phyloP scores from a whole-genome alignment of 1,140 invertebrate genomes.

The Calephelis virginiensis region DNA sequence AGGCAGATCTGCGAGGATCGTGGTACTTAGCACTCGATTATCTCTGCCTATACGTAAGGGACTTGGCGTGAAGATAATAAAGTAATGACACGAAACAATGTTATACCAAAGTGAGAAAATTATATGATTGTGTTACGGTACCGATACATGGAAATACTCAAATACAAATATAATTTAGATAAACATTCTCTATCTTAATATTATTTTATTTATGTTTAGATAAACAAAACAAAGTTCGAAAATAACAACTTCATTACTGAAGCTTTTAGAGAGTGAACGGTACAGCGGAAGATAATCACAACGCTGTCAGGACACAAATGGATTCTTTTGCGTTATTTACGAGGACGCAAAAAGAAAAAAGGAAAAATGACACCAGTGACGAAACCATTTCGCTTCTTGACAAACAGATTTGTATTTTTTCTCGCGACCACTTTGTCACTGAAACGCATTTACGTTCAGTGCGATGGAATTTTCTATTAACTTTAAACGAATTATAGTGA shows the following conservation, averaged over 20 bases:
- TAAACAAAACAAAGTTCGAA: constrained; percentile 1
- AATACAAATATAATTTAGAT: too few relatives aligned
- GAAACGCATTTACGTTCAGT: constrained; percentile 20
- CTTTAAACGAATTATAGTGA: not conserved
- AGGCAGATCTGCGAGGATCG: too few relatives aligned
- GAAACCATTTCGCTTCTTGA: constrained; percentile 49
- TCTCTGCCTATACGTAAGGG: too few relatives aligned
- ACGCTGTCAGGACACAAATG: constrained; percentile 7
- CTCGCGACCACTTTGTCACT: constrained; percentile 50
- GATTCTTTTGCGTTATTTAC: constrained; percentile 34
- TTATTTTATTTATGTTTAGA: not conserved
- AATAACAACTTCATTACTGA: constrained; percentile 12
- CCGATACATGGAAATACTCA: too few relatives aligned
- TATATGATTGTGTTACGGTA: too few relatives aligned
- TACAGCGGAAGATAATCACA: constrained; percentile 9
- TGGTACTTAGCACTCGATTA: too few relatives aligned
- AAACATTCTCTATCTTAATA: too few relatives aligned
- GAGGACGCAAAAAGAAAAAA: constrained; percentile 34
- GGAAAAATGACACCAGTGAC: constrained; percentile 27
- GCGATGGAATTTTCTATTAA: constrained; percentile 22
- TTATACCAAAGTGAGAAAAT: too few relatives aligned
- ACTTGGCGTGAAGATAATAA: too few relatives aligned
- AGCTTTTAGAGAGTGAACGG: constrained; percentile 6
- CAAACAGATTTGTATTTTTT: constrained; percentile 50
- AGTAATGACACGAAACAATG: too few relatives aligned